Evolutionary conservation across 2,888 invertebrate species (phyloP).

Genomic region (Drosophila macrospina): DNA sequence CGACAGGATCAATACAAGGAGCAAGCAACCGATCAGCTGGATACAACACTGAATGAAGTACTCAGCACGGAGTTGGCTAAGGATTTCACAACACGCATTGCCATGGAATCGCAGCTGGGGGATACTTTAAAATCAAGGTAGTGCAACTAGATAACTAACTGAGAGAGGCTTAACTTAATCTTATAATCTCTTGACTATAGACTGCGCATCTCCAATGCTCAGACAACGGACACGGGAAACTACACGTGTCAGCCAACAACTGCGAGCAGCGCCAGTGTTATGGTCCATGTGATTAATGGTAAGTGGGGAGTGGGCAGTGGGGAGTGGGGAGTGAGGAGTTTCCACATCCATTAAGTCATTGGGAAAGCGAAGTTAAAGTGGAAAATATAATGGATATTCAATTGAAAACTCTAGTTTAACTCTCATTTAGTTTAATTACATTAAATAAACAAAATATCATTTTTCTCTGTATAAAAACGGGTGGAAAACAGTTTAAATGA

Average conservation of each 20-base stretch:
- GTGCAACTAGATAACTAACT: background rate
- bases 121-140: slow-evolving; percentile 90
- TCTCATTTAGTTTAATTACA: too few relatives aligned
- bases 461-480: too few relatives aligned
- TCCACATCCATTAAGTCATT: background rate
- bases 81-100: slow-evolving; percentile 83
- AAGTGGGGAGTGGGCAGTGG: slow-evolving; percentile 83
- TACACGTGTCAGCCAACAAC: slow-evolving; percentile 95
- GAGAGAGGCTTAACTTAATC: too few relatives aligned
- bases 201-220: slow-evolving; percentile 90
- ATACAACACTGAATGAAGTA: slow-evolving; percentile 53
- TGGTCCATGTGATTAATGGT: slow-evolving; percentile 96
- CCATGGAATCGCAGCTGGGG: slow-evolving; percentile 84
- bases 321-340: too few relatives aligned
- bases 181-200: slow-evolving; percentile 80
- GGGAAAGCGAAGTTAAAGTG: background rate
- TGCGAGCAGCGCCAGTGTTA: slow-evolving; percentile 93
- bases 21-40: slow-evolving; percentile 6
- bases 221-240: slow-evolving; percentile 93
- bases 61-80: slow-evolving; percentile 76
- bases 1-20: slow-evolving; percentile 10
- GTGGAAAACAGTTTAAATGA: too few relatives aligned
- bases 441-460: too few relatives aligned
- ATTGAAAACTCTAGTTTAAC: too few relatives aligned
- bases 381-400: too few relatives aligned